phyloP scores from a whole-genome alignment of 2,113 vertebrate species.

The Peromyscus leucopus region DNA sequence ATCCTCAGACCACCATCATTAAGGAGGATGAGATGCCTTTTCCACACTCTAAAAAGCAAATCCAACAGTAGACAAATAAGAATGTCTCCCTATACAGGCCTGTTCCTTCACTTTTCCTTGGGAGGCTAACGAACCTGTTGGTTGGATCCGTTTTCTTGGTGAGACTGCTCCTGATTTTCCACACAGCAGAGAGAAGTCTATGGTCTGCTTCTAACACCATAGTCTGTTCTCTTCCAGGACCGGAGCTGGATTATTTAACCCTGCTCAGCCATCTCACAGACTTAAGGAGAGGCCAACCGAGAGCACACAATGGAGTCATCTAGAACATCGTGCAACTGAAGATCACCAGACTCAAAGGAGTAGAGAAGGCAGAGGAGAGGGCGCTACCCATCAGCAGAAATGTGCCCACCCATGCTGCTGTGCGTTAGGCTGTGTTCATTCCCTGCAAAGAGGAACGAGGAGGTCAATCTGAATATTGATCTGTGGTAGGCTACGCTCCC shows the following conservation, averaged over 20 bases:
- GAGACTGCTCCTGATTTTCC: neutral
- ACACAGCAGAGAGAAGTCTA: neutral
- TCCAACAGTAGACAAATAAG: neutral
- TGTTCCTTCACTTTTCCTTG: neutral
- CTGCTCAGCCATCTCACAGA: neutral
- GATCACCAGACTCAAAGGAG: neutral
- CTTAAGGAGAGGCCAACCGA: neutral
- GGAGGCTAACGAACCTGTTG: neutral
- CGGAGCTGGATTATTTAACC: neutral
- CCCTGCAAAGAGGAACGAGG: neutral
- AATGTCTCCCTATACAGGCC: neutral
- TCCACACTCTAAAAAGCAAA: constrained; percentile 18
- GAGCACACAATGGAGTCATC: neutral
- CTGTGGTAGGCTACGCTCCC: neutral
- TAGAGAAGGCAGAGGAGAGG: neutral
- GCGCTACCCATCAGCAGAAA: neutral
- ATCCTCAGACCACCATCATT: neutral
- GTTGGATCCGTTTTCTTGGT: neutral
- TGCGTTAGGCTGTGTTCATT: neutral
- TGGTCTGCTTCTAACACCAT: neutral
- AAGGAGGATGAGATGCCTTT: neutral
- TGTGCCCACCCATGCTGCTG: neutral
- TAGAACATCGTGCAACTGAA: neutral
- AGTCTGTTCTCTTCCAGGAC: neutral
- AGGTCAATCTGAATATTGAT: neutral